Evolutionary conservation across 2,113 vertebrate species (phyloP), one percentile per base, ranked within the genome.

Genomic region (Nycticebus coucang): DNA sequence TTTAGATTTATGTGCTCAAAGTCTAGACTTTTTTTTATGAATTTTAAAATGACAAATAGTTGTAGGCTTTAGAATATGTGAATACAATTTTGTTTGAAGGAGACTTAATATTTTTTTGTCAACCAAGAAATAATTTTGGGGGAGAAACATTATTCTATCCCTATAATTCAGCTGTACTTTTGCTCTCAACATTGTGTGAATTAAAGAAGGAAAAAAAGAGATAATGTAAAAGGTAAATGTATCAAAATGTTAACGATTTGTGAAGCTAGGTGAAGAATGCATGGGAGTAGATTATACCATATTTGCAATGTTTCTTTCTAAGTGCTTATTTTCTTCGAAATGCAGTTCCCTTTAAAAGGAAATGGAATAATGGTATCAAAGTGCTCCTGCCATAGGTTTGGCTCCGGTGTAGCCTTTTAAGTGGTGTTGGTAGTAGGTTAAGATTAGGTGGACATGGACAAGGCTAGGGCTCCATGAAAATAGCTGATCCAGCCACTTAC

Each of bases 381-480:
- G 35, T 53, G 22, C 0, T 33, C 26, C 21, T 9, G 37, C 19
- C 45, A 4, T 89, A 15, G 24, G 7, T 71, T 64, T 96, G 26
- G 13, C 9, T 24, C 5, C 11, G 33, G 3, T 55, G 4, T 72
- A 64, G 62, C 3, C 11, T 50, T 88, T 78, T 37, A 3, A 13
- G 5, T 50, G 62, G 37, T 24, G 10, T n/a, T 15, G 2, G 6
- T 69, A 45, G 53, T 37, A 62, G 30, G 22, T 11, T 50, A 60
- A 81, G 0, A 2, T 26, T 13, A 64, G 5, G 1, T 37, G 6
- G 14, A 0, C 24, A 21, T n/a, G n/a, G 24, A 8, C 10, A 85
- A 59, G 72, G 33, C 35, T 53, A 85, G 35, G n/a, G 1, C 22
- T 15, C 21, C 11, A 53, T 78, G 10, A 1, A 62, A 12, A 45